Evolutionary conservation across 2,888 invertebrate species (phyloP), one percentile per base, ranked within the genome.

Genomic region (Trachelus stipa): DNA sequence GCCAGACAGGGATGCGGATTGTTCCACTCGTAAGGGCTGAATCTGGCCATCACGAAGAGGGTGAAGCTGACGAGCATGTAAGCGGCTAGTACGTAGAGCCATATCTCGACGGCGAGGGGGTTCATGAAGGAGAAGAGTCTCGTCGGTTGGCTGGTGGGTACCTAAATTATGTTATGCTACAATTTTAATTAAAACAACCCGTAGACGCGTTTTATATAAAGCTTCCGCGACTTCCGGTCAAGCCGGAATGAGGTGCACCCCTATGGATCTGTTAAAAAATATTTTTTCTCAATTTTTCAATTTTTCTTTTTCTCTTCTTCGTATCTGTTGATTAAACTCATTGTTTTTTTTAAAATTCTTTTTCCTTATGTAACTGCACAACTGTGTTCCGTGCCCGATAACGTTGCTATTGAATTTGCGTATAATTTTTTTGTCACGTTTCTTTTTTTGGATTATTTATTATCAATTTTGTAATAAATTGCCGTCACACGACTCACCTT

Each of bases 11-110:
- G 95, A 88, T 96, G 95, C 11, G 95, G 95, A 90, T 95, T 95
- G 87, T 97, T 95, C 97, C 98, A 98, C 92, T 99, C 99, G 91
- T 98, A 98, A 1, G 99, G 99, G 40, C 97, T 98, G 92, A 99
- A 99, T 83, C 98, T 93, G 11, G 99, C 99, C 94, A 99, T 97
- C 77, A 99, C 97, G 92, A 98, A 99, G 85, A 99, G 93, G 0
- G 98, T 97, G 91, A 97, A 97, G 34, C 97, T 97, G 82, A 99
- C 98, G 84, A 98, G 94, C 84, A 98, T 94, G 92, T 99, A 99
- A 30, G 98, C 98, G 34, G 97, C 97, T 83, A 98, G 92, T 80
- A 98, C 97, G 93, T 98, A 97, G 83, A 98, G 93, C 99, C 99
- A 99, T 86, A 99, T 99, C 92, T 99, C 98, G 86, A 97, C 95